These are phyloP conservation scores for Rhagium mordax DNA, from an alignment of 2,888 invertebrate genomes.

Conservation along the genomic window DNA sequence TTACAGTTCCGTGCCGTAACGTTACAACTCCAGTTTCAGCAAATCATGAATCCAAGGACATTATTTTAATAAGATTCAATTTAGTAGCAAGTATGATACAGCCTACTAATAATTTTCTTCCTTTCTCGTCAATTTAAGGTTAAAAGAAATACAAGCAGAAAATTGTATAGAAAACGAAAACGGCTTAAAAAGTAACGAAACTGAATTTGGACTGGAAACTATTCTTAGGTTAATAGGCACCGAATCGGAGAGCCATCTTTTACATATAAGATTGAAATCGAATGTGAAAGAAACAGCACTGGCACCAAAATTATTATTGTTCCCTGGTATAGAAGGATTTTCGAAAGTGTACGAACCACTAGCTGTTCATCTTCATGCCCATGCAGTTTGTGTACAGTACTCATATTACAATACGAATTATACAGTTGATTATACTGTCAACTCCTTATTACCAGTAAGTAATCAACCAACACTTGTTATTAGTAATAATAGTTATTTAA, in stretches of 20 bases:
- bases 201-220: not conserved
- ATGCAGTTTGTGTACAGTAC: not conserved
- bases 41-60: no score
- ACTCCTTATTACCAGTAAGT: not conserved
- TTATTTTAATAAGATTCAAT: no score
- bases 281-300: not conserved
- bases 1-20: no score
- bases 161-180: not conserved
- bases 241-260: not conserved
- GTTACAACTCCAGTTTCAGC: no score
- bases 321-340: constrained; percentile 1
- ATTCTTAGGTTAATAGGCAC: not conserved
- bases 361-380: not conserved
- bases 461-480: not conserved
- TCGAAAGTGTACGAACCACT: not conserved
- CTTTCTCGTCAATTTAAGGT: not conserved
- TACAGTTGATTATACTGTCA: not conserved
- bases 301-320: not conserved
- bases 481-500: no score
- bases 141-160: not conserved
- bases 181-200: not conserved
- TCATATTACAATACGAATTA: not conserved
- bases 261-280: not conserved
- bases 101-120: not conserved
- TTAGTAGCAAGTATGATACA: no score